A percentile compares a stretch with the other conserved stretches of the same genome.
phyloP scores from a whole-genome alignment of 2,888 invertebrate genomes.

The Nasonia oneida region DNA sequence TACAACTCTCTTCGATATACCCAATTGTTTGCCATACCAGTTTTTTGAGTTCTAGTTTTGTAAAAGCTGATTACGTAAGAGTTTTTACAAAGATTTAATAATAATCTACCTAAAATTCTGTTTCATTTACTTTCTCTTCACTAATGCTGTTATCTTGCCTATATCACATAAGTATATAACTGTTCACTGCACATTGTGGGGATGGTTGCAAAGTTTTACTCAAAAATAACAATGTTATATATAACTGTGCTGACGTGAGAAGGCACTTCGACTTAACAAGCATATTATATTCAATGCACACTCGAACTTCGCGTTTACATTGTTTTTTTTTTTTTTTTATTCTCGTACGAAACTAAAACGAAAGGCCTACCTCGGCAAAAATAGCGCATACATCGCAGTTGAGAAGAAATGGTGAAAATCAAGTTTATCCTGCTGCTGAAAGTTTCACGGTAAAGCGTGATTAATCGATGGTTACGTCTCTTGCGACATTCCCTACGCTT shows the following conservation, averaged over 20 bases:
- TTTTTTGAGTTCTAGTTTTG: not conserved
- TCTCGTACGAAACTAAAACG: not conserved
- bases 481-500: constrained; percentile 79
- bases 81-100: not conserved
- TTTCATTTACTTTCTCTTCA: not conserved
- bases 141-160: not conserved
- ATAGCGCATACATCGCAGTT: not conserved
- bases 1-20: not conserved
- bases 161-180: not conserved
- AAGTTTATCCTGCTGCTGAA: constrained; percentile 66
- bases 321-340: not conserved
- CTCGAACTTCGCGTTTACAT: constrained; percentile 40
- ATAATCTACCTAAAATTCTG: not conserved
- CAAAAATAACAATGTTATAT: constrained; percentile 27
- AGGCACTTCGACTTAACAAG: constrained; percentile 51
- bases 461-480: constrained; percentile 76
- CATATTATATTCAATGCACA: constrained; percentile 60
- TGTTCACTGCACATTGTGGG: constrained; percentile 58
- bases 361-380: not conserved
- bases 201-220: constrained; percentile 52
- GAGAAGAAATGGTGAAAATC: constrained; percentile 50
- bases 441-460: constrained; percentile 72
- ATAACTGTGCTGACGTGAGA: constrained; percentile 32
- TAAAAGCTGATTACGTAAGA: not conserved
- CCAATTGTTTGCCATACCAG: not conserved